These are phyloP conservation scores for Origma solitaria DNA, from an alignment of 2,113 vertebrate species.

Conservation along the genomic window DNA sequence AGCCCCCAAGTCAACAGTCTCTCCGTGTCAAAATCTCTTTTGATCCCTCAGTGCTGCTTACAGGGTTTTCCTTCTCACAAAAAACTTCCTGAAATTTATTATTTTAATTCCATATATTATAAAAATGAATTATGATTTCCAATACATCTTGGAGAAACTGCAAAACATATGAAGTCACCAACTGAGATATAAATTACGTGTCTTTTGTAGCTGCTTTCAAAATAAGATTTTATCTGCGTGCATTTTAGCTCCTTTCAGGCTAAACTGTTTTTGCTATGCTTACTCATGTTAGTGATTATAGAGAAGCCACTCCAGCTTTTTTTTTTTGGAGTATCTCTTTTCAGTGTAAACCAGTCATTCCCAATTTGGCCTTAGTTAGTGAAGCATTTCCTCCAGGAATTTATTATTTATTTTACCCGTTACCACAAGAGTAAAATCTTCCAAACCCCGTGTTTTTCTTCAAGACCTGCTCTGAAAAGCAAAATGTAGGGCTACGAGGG, in stretches of 20 bases:
- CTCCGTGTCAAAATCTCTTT: slow-evolving; percentile 3
- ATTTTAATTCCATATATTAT: slow-evolving; percentile 12
- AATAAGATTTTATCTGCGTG: slow-evolving; percentile 9
- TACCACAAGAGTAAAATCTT: neutral
- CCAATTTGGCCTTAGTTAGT: neutral
- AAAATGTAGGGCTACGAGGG: neutral
- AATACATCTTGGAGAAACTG: neutral
- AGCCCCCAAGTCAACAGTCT: neutral
- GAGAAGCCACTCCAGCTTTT: neutral
- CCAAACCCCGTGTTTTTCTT: neutral
- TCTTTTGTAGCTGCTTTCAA: slow-evolving; percentile 1
- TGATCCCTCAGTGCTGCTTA: neutral
- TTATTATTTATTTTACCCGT: neutral
- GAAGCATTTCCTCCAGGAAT: neutral
- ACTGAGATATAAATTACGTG: neutral
- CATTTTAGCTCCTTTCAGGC: neutral
- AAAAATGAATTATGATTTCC: slow-evolving; percentile 36
- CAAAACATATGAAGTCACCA: neutral
- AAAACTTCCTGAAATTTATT: neutral
- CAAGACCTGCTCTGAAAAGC: neutral
- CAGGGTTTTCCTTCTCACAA: neutral
- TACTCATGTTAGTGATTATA: neutral
- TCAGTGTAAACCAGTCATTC: neutral
- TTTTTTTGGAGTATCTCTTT: neutral
- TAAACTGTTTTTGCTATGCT: neutral